phyloP scores from a whole-genome alignment of 64 coral and sea anemone genomes.

The Dendrophyllia cribrosa region DNA sequence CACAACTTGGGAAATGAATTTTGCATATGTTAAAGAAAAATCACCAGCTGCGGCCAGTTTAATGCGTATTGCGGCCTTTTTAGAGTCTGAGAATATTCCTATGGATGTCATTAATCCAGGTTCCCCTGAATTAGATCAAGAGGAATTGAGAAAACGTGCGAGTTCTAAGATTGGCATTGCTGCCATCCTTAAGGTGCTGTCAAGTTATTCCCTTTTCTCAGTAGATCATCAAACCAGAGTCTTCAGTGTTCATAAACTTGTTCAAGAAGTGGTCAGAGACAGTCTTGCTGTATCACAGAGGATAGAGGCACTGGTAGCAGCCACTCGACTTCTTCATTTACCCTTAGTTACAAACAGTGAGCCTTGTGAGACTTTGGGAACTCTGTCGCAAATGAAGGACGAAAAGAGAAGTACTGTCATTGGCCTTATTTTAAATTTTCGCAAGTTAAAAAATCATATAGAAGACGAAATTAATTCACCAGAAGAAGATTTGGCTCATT shows the following conservation, averaged over 20 bases:
- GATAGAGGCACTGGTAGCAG: background rate
- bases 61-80: slow-evolving; percentile 61
- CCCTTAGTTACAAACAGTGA: no score
- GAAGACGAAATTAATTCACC: background rate
- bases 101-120: slow-evolving; percentile 57
- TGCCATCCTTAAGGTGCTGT: background rate
- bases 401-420: background rate
- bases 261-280: slow-evolving; percentile 47
- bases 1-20: slow-evolving; percentile 68
- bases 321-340: slow-evolving; percentile 10
- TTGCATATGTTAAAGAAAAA: slow-evolving; percentile 25
- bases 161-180: slow-evolving; percentile 1
- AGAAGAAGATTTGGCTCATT: background rate
- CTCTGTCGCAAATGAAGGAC: no score
- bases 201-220: slow-evolving; percentile 39
- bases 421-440: background rate
- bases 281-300: background rate
- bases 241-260: slow-evolving; percentile 49
- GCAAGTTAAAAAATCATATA: background rate
- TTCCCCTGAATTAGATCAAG: slow-evolving; percentile 40
- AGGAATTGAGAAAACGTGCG: slow-evolving; percentile 8
- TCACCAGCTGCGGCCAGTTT: slow-evolving; percentile 53
- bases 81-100: slow-evolving; percentile 46
- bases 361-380: no score
- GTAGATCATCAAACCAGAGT: background rate